Evolutionary conservation across 1,140 invertebrate species (phyloP).

Genomic region (Tetranychus urticae): DNA sequence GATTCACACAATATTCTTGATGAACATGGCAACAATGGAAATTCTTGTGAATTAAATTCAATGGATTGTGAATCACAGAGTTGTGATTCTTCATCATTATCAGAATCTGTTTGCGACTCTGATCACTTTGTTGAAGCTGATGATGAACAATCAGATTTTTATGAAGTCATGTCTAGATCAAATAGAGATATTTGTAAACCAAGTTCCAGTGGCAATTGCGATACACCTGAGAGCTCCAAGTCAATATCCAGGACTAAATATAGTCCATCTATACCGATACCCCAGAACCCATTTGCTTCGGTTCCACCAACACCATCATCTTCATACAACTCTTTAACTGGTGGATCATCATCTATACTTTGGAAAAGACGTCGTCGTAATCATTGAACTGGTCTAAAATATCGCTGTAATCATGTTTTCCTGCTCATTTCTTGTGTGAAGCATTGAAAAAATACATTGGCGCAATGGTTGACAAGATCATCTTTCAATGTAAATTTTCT

Average conservation of each 20-base stretch:
- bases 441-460: no score
- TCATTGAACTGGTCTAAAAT: background rate
- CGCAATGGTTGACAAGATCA: no score
- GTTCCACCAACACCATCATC: background rate
- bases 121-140: background rate
- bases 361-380: conserved; percentile 1
- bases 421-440: no score
- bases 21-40: background rate
- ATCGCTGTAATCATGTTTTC: no score
- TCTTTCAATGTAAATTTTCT: no score
- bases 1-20: background rate
- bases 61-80: background rate
- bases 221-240: background rate
- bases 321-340: background rate
- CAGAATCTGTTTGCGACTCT: background rate
- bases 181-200: background rate
- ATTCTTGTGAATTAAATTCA: background rate
- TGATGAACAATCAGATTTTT: conserved; percentile 2
- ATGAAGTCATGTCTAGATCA: background rate
- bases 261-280: background rate
- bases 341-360: background rate
- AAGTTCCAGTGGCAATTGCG: background rate
- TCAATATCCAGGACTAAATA: background rate
- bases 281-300: background rate
- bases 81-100: background rate